Base-by-base conservation (phyloP, 2,797 vertebrate species). In the Coregonus sp. region DNA sequence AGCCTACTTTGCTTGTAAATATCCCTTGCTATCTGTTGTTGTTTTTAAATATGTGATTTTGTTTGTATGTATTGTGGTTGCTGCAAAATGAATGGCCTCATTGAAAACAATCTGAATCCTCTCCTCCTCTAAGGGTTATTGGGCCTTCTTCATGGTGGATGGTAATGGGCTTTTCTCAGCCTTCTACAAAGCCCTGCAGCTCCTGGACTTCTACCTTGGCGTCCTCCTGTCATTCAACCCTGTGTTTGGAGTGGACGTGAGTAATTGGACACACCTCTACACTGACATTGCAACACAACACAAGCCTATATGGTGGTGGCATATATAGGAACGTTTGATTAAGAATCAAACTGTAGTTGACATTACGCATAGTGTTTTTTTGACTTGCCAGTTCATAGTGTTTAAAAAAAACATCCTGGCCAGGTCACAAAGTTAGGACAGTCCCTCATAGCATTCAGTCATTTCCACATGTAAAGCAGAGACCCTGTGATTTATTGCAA, bases 121-220 rank as follows among this genome's bases (percentile, higher is more conserved):
- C 18, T 78, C 25, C 25, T 31, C 50, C 87, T 87, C 85, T 5
- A 86, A 99, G 97, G 96, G 97, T 54, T 95, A 97, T 92, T 95
- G 96, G 92, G 83, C 94, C 85, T 95, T 96, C 89, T 95, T 97
- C 85, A 94, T 97, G 87, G 83, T 94, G 84, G 95, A 96, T 82
- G 95, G 96, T 90, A 96, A 95, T 0, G 93, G 95, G 84, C 93
- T 93, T 16, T 82, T 95, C 89, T 95, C 95, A 68, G 95, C 94
- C 86, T 86, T 95, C 82, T 96, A 96, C 91, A 96, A 96, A 86
- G 94, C 95, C 89, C 93, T 96, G 82, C 94, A 96, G 86, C 88
- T 97, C 82, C 83, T 97, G 12, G 90, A 93, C 87, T 91, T 91
- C 89, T 93, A 91, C 80, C 87, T 92, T 51, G 76, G 91, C 70